Evolutionary conservation across 2,888 invertebrate genomes (phyloP).

Genomic region (Archaeoteleia sp.): DNA sequence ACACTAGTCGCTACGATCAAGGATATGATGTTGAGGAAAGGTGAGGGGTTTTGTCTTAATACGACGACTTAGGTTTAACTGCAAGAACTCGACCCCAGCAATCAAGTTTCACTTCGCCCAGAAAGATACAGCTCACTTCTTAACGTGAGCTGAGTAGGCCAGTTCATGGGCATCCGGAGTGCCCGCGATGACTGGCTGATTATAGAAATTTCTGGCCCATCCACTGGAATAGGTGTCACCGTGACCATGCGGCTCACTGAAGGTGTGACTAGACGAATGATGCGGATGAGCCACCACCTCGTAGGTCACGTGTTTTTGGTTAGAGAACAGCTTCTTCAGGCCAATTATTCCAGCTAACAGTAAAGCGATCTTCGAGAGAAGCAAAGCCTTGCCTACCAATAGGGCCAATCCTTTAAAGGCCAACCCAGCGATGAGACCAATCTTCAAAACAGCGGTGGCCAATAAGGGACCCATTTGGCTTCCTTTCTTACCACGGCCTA

Average conservation of each 20-base stretch:
- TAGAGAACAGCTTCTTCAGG: constrained; percentile 86
- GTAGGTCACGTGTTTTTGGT: constrained; percentile 84
- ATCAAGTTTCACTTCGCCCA: constrained; percentile 38
- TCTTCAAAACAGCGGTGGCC: constrained; percentile 86
- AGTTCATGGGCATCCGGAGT: constrained; percentile 77
- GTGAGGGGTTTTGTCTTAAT: constrained; percentile 42
- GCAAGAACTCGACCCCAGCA: constrained; percentile 47
- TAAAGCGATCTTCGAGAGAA: constrained; percentile 89
- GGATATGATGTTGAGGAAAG: constrained; percentile 27
- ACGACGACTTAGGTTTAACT: constrained; percentile 54
- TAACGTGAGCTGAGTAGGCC: constrained; percentile 79
- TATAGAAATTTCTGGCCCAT: constrained; percentile 78
- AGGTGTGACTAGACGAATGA: constrained; percentile 77
- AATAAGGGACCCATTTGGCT: constrained; percentile 84
- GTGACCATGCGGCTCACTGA: constrained; percentile 72
- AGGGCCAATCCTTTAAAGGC: constrained; percentile 88
- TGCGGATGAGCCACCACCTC: constrained; percentile 85
- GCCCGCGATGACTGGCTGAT: constrained; percentile 71
- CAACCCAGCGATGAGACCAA: constrained; percentile 86
- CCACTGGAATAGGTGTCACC: constrained; percentile 78
- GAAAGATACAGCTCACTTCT: constrained; percentile 41
- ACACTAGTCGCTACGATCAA: constrained; percentile 8
- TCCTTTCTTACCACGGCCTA: constrained; percentile 84
- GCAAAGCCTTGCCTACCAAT: constrained; percentile 88
- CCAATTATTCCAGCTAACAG: constrained; percentile 88